phyloP scores from a whole-genome alignment of 2,797 vertebrate species.

The Cirrhinus mrigala region DNA sequence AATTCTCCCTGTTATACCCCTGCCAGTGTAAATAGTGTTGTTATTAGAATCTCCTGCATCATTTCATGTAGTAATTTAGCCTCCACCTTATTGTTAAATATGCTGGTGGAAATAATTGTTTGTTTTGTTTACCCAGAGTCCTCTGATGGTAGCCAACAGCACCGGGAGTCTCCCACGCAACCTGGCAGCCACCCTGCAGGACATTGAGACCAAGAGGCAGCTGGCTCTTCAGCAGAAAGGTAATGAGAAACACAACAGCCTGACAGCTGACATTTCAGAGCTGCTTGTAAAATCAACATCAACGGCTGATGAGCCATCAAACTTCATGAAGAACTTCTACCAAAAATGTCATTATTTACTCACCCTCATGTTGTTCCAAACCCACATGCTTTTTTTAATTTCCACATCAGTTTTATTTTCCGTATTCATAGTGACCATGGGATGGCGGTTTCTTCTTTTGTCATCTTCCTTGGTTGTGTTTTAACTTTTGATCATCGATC shows the following conservation, averaged over 20 bases:
- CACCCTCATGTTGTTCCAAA: neutral
- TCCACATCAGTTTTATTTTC: neutral
- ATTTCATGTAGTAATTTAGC: slow-evolving; percentile 10
- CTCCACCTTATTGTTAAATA: slow-evolving; percentile 14
- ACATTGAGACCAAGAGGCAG: slow-evolving; percentile 94
- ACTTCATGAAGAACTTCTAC: neutral
- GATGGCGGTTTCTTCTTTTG: slow-evolving; percentile 9
- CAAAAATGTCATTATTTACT: neutral
- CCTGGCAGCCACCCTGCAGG: slow-evolving; percentile 90
- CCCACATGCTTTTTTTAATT: neutral
- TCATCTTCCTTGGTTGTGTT: slow-evolving; percentile 20
- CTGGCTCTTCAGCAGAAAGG: slow-evolving; percentile 96
- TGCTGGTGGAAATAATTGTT: slow-evolving; percentile 43
- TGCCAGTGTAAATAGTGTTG: slow-evolving; percentile 78
- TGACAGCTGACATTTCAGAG: slow-evolving; percentile 8
- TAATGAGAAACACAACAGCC: slow-evolving; percentile 63
- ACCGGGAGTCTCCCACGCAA: slow-evolving; percentile 89
- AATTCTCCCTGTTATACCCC: slow-evolving; percentile 66
- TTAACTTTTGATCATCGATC: slow-evolving; percentile 47
- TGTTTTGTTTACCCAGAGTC: slow-evolving; percentile 72
- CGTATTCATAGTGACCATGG: neutral
- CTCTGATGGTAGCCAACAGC: slow-evolving; percentile 78
- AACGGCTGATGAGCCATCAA: neutral
- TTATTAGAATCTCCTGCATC: slow-evolving; percentile 1
- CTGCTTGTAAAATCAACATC: neutral